Conservation (phyloP, 2,797 vertebrate species). For the Lagodon rhomboides region DNA sequence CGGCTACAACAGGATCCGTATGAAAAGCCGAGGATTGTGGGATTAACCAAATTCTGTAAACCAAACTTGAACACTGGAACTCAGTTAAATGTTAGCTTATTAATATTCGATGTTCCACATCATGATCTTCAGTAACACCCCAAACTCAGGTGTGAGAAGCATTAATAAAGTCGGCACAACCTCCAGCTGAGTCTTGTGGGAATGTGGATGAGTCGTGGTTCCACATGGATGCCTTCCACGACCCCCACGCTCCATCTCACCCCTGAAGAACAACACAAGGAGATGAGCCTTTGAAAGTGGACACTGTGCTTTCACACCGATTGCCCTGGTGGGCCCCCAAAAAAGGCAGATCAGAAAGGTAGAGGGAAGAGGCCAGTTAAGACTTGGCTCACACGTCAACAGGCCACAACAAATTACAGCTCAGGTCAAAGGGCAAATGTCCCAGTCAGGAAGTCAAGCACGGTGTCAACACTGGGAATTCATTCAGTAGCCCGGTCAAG, state of each 20-base stretch:
- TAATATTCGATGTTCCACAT: neutral
- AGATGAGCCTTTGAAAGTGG: constrained; percentile 77
- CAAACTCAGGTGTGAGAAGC: neutral
- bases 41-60: neutral
- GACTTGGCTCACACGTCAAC: constrained; percentile 60
- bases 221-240: constrained; percentile 59
- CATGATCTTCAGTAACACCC: neutral
- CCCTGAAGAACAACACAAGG: constrained; percentile 67
- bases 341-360: constrained; percentile 49
- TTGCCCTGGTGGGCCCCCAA: constrained; percentile 47
- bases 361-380: constrained; percentile 41
- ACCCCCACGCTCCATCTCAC: constrained; percentile 41
- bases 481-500: neutral
- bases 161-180: constrained; percentile 18
- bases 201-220: constrained; percentile 50
- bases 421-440: constrained; percentile 74
- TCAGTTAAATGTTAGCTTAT: neutral
- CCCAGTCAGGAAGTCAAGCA: constrained; percentile 64
- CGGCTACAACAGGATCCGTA: neutral
- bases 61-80: neutral
- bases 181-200: constrained; percentile 48
- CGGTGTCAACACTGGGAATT: constrained; percentile 30
- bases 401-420: constrained; percentile 64
- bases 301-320: constrained; percentile 61
- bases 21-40: neutral